Percentiles rank a stretch among this genome's conserved stretches.
Evolutionary conservation across 2,113 vertebrate species (phyloP).

Genomic region (Crotophaga sulcirostris): DNA sequence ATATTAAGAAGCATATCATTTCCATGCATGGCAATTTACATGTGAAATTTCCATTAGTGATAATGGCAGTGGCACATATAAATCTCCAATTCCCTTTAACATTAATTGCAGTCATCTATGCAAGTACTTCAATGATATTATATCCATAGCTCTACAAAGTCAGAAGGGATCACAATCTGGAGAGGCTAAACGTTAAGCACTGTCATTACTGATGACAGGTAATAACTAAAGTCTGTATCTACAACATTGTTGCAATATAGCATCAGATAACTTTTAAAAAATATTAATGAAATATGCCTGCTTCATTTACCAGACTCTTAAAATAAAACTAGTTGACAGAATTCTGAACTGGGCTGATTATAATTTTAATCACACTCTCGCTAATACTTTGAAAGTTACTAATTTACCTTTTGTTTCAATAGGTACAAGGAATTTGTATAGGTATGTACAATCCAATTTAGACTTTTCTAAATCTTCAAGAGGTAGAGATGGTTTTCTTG

Average conservation of each 20-base stretch:
- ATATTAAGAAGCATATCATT: constrained; percentile 47
- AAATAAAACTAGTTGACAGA: constrained; percentile 40
- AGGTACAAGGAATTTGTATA: not conserved
- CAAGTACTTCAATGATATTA: constrained; percentile 50
- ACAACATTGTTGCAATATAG: not conserved
- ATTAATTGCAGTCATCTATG: constrained; percentile 53
- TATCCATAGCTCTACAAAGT: not conserved
- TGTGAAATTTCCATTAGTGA: constrained; percentile 62
- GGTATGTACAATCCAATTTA: not conserved
- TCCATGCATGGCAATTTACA: constrained; percentile 61
- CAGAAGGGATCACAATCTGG: constrained; percentile 20
- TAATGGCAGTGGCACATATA: constrained; percentile 29
- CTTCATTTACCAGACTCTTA: constrained; percentile 31
- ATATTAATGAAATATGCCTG: not conserved
- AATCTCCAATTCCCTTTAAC: constrained; percentile 52
- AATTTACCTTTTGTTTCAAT: not conserved
- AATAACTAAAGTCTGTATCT: constrained; percentile 35
- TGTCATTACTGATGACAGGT: constrained; percentile 14
- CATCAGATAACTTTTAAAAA: not conserved
- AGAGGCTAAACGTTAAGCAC: constrained; percentile 32
- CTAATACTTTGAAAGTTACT: not conserved
- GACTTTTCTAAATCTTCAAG: not conserved
- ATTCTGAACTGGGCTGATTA: constrained; percentile 40
- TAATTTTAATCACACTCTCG: not conserved
- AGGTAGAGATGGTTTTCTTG: not conserved